Evolutionary conservation across 2,888 invertebrate species (phyloP), one percentile per base, ranked within the genome.

Genomic region (Limenitis camilla): DNA sequence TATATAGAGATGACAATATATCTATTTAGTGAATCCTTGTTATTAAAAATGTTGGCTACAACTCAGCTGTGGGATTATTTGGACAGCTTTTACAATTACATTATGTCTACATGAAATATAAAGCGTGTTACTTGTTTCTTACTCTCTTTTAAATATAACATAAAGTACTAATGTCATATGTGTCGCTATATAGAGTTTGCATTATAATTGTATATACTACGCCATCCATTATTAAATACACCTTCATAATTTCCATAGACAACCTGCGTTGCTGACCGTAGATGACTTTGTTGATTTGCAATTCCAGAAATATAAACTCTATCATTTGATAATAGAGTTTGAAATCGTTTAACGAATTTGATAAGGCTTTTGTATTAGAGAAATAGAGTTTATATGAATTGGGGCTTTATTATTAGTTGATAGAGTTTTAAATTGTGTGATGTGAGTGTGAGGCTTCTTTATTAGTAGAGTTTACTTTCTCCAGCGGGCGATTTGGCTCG

Each of bases 401-500:
- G 35, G 30, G 9, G 19, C 45, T 38, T n/a, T 38, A 10, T 38
- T 0, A 5, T 9, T 9, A 9, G 30, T 9, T 1, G 30, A 30
- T 45, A 45, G 8, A 1, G 29, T 9, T 30, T 38, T 29, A n/a
- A 19, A 30, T 45, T 38, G 29, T 19, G 10, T 10, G 10, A 4
- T 44, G 10, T 35, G 28, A 33, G 6, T 1, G 33, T 19, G 33
- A 28, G 43, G 28, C 28, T 44, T 45, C 53, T 61, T 59, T 59
- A 65, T 60, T 68, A 65, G 67, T 75, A 74, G 68, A 71, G 77
- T 80, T 81, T 84, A 85, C 85, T 85, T 85, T 85, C 86, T 82
- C 86, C 74, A 60, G 69, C 70, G 72, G 76, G 73, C 71, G 72
- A 76, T 76, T 76, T 77, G 67, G 78, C 72, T 71, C 75, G 81